phyloP scores from a whole-genome alignment of 2,113 vertebrate genomes.

The Datnioides undecimradiatus region DNA sequence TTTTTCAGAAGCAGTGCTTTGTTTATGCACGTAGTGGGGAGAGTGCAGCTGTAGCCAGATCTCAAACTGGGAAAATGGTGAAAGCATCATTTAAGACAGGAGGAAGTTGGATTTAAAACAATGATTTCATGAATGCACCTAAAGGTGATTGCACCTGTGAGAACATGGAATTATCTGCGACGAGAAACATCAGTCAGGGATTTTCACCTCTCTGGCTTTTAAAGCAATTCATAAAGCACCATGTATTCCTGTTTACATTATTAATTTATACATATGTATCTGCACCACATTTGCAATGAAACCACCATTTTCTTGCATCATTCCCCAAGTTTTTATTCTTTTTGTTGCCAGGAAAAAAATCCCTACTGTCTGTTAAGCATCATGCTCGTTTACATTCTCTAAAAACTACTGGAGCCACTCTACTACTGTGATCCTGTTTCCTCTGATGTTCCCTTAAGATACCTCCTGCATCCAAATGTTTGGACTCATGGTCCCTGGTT shows the following conservation, averaged over 20 bases:
- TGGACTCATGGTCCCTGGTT: conserved; percentile 70
- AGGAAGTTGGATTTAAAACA: neutral
- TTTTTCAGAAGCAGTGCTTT: conserved; percentile 21
- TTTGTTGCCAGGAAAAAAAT: neutral
- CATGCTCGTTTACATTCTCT: conserved; percentile 36
- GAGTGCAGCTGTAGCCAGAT: conserved; percentile 9
- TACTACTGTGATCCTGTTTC: conserved; percentile 38
- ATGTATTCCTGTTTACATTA: neutral
- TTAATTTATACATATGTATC: neutral
- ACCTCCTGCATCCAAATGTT: conserved; percentile 76
- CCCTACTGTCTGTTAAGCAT: conserved; percentile 29
- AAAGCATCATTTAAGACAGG: neutral
- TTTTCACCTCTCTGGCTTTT: conserved; percentile 10
- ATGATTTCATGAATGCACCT: neutral
- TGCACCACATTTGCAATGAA: neutral
- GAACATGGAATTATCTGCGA: neutral
- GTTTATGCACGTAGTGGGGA: neutral
- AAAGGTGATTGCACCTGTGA: neutral
- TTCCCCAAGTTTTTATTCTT: neutral
- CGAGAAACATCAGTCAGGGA: neutral
- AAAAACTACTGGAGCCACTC: conserved; percentile 21
- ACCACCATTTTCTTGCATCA: neutral
- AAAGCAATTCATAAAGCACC: neutral
- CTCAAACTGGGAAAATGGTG: conserved; percentile 3
- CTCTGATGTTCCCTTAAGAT: conserved; percentile 38